Conservation (phyloP, 2,797 vertebrate species). For the Cirrhinus mrigala region DNA sequence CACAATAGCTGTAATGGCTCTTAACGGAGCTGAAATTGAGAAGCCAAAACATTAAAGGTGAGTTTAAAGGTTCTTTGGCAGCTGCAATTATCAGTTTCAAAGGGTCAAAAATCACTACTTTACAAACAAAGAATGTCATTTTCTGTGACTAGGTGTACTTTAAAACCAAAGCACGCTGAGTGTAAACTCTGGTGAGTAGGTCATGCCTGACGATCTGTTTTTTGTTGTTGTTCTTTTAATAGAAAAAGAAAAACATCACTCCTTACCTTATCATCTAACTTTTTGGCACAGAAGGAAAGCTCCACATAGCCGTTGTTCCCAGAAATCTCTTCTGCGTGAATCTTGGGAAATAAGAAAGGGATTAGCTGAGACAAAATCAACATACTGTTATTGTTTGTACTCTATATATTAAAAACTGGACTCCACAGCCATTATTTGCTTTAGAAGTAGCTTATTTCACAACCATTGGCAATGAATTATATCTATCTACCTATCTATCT, state of each 20-base stretch:
- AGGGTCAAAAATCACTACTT: constrained; percentile 32
- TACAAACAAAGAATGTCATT: constrained; percentile 3
- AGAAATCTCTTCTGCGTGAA: constrained; percentile 94
- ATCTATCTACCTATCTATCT: neutral
- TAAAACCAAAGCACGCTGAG: neutral
- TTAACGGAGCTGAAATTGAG: neutral
- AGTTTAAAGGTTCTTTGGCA: constrained; percentile 16
- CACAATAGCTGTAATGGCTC: constrained; percentile 35
- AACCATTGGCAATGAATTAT: neutral
- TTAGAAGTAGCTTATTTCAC: neutral
- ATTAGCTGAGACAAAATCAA: neutral
- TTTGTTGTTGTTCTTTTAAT: neutral
- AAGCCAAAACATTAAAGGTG: constrained; percentile 26
- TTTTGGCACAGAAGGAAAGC: constrained; percentile 90
- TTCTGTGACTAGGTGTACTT: neutral
- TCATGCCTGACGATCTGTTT: neutral
- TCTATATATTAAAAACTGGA: neutral
- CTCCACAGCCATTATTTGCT: neutral
- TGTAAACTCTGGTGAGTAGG: constrained; percentile 1
- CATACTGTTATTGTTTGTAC: constrained; percentile 22
- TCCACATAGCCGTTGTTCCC: constrained; percentile 95
- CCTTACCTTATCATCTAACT: constrained; percentile 94
- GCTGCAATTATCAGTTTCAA: neutral
- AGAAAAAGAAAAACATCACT: neutral
- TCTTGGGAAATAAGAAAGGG: constrained; percentile 72